phyloP scores from a whole-genome alignment of 2,888 invertebrate species.

The Drosophila ezoana region DNA sequence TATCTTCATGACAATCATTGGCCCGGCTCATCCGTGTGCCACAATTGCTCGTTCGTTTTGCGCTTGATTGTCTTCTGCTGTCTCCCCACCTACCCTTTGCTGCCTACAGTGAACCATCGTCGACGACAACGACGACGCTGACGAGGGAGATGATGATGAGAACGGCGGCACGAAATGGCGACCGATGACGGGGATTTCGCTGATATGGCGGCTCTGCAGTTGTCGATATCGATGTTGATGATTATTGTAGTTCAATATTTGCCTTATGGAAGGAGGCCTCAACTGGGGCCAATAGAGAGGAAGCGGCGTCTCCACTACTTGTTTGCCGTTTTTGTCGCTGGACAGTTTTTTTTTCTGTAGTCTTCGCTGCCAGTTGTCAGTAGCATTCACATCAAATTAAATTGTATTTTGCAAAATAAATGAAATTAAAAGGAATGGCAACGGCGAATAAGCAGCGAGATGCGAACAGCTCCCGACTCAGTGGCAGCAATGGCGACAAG shows the following conservation, averaged over 20 bases:
- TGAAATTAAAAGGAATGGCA: slow-evolving; percentile 79
- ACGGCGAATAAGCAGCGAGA: slow-evolving; percentile 59
- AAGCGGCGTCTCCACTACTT: slow-evolving; percentile 21
- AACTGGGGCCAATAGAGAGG: slow-evolving; percentile 38
- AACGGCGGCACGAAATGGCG: slow-evolving; percentile 67
- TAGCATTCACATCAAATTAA: slow-evolving; percentile 81
- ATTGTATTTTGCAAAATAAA: slow-evolving; percentile 80
- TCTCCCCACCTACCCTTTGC: slow-evolving; percentile 23
- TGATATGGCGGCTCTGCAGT: slow-evolving; percentile 59
- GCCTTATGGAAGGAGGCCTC: slow-evolving; percentile 70
- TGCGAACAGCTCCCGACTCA: slow-evolving; percentile 13
- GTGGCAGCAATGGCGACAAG: slow-evolving; percentile 57
- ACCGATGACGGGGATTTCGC: slow-evolving; percentile 55
- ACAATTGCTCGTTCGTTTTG: slow-evolving; percentile 79
- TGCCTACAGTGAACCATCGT: slow-evolving; percentile 24
- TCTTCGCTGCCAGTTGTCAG: slow-evolving; percentile 72
- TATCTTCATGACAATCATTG: slow-evolving; percentile 80
- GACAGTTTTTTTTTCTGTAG: slow-evolving; percentile 20
- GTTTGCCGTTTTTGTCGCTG: slow-evolving; percentile 59
- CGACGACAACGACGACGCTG: slow-evolving; percentile 18
- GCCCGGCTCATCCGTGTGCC: slow-evolving; percentile 76
- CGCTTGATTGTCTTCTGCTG: slow-evolving; percentile 73
- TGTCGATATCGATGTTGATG: slow-evolving; percentile 68
- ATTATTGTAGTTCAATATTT: slow-evolving; percentile 82
- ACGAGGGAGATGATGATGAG: slow-evolving; percentile 52